Evolutionary conservation across 1,140 invertebrate species (phyloP).

Genomic region (Drosophila lowei): DNA sequence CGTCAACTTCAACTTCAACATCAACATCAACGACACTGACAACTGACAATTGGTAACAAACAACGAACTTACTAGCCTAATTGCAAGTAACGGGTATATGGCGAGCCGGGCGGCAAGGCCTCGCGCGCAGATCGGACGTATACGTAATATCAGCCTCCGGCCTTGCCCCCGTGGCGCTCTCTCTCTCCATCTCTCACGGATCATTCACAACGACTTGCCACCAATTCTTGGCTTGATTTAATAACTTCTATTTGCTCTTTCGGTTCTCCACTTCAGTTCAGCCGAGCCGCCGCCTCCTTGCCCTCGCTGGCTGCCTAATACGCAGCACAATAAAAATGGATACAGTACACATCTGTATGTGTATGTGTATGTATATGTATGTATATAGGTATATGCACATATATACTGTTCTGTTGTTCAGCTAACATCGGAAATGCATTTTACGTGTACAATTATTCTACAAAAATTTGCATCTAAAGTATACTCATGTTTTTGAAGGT

Average conservation of each 20-base stretch:
- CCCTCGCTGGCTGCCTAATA: constrained; percentile 18
- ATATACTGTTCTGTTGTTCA: constrained; percentile 37
- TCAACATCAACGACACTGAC: constrained; percentile 55
- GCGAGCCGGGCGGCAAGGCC: constrained; percentile 8
- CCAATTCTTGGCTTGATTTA: constrained; percentile 11
- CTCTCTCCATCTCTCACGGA: constrained; percentile 4
- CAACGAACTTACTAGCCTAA: constrained; percentile 63
- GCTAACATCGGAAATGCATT: constrained; percentile 62
- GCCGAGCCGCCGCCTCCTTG: constrained; percentile 14
- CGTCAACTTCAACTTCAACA: constrained; percentile 46
- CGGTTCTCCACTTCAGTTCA: constrained; percentile 28
- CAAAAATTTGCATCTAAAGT: constrained; percentile 69
- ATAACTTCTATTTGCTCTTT: constrained; percentile 22
- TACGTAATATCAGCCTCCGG: constrained; percentile 18
- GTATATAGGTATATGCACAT: too few species aligned
- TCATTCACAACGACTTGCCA: constrained; percentile 11
- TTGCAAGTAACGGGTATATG: constrained; percentile 24
- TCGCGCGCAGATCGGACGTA: constrained; percentile 30
- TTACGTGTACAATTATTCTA: constrained; percentile 67
- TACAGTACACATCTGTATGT: constrained; percentile 12
- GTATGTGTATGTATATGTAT: too few species aligned
- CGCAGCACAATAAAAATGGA: constrained; percentile 44
- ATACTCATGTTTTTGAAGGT: constrained; percentile 46
- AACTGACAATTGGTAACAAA: constrained; percentile 57
- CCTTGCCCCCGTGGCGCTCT: neutral